phyloP scores from a whole-genome alignment of 2,888 invertebrate genomes.

The Sinopyrophorus schimmeli region DNA sequence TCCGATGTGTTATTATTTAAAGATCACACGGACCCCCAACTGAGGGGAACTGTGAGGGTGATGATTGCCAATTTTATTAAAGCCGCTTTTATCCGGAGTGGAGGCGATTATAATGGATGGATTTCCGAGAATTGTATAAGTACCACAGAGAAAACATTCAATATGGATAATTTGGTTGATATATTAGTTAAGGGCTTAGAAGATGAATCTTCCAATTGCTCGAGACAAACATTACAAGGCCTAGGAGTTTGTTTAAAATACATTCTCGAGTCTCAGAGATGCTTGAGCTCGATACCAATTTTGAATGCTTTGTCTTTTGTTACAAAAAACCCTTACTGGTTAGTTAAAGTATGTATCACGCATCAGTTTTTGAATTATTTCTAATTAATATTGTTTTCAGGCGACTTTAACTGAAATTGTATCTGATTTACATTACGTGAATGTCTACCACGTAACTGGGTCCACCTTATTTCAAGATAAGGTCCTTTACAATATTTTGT shows the following conservation, averaged over 20 bases:
- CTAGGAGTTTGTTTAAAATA: slow-evolving; percentile 62
- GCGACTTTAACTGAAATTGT: slow-evolving; percentile 68
- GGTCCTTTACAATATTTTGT: slow-evolving; percentile 63
- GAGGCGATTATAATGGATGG: slow-evolving; percentile 62
- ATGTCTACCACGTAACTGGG: slow-evolving; percentile 60
- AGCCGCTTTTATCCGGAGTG: slow-evolving; percentile 61
- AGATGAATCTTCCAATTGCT: slow-evolving; percentile 76
- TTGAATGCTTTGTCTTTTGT: slow-evolving; percentile 67
- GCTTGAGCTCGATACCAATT: slow-evolving; percentile 60
- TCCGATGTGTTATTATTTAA: slow-evolving; percentile 72
- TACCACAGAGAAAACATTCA: slow-evolving; percentile 50
- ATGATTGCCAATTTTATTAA: slow-evolving; percentile 70
- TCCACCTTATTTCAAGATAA: slow-evolving; percentile 61
- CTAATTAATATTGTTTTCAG: slow-evolving; percentile 48
- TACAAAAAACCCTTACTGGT: slow-evolving; percentile 78
- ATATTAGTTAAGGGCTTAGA: slow-evolving; percentile 67
- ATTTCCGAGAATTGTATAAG: slow-evolving; percentile 18
- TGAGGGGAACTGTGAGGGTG: slow-evolving; percentile 72
- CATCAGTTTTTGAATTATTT: slow-evolving; percentile 1
- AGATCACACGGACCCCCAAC: slow-evolving; percentile 78
- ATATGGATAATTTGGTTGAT: slow-evolving; percentile 58
- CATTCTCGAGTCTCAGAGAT: slow-evolving; percentile 66
- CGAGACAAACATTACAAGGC: slow-evolving; percentile 70
- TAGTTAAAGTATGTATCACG: slow-evolving; percentile 70
- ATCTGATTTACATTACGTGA: slow-evolving; percentile 62